Evolutionary conservation across 2,113 vertebrate species (phyloP).

Genomic region (Myiozetetes cayanensis): DNA sequence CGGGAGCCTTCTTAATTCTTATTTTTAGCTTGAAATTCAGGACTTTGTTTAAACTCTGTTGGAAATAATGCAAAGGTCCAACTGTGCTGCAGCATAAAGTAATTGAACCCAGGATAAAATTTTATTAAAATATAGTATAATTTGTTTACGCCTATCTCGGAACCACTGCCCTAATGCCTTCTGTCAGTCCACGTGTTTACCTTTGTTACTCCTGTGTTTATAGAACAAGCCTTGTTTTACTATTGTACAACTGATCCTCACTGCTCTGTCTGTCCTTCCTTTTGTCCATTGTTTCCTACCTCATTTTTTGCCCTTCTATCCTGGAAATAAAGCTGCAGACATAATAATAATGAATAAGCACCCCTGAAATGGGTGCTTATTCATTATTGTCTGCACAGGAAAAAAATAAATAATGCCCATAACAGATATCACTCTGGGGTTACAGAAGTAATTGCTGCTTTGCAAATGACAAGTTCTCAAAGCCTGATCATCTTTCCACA

Average conservation of each 20-base stretch:
- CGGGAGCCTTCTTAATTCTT: not conserved
- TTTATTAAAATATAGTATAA: not conserved
- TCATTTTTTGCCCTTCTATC: not conserved
- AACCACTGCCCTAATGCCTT: not conserved
- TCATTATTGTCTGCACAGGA: not conserved
- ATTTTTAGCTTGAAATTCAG: not conserved
- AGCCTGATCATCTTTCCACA: not conserved
- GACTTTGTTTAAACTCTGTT: not conserved
- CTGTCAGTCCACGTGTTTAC: not conserved
- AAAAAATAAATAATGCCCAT: not conserved
- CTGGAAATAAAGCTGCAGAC: not conserved
- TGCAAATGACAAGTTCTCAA: not conserved
- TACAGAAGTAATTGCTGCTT: not conserved
- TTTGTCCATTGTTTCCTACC: not conserved
- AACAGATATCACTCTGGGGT: not conserved
- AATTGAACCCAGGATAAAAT: not conserved
- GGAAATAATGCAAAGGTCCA: not conserved
- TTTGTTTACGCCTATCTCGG: not conserved
- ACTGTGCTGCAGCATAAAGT: not conserved
- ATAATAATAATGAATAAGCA: too few species aligned
- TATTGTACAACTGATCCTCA: not conserved
- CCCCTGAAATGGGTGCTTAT: not conserved
- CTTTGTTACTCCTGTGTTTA: not conserved
- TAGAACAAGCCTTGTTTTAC: not conserved
- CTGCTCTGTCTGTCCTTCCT: not conserved